Percentiles rank a stretch among this genome's conserved stretches.
These are phyloP conservation scores for Archocentrus centrarchus DNA, from an alignment of 2,113 vertebrate genomes.

Conservation along the genomic window DNA sequence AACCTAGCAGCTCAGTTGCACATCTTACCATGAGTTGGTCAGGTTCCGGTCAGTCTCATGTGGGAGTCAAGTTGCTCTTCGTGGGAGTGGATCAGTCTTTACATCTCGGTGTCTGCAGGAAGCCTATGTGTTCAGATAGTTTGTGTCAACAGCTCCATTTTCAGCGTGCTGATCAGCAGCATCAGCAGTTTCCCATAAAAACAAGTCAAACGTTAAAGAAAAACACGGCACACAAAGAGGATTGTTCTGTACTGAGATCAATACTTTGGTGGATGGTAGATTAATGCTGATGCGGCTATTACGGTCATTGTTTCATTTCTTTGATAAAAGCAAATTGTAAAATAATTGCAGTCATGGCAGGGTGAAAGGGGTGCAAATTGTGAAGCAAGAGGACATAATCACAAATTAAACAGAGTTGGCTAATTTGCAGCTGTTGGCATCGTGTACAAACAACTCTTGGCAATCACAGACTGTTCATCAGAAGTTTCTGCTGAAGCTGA, in stretches of 20 bases:
- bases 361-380: background rate
- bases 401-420: conserved; percentile 9
- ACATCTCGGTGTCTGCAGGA: conserved; percentile 30
- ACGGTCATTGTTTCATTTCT: background rate
- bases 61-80: conserved; percentile 48
- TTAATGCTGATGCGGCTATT: background rate
- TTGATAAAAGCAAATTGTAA: background rate
- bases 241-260: conserved; percentile 1
- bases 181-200: conserved; percentile 69
- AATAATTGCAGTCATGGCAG: background rate
- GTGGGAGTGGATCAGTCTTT: background rate
- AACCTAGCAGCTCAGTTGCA: background rate
- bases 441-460: background rate
- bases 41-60: conserved; percentile 26
- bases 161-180: conserved; percentile 41
- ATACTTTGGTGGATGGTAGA: background rate
- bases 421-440: background rate
- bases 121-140: conserved; percentile 37
- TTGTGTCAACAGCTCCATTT: conserved; percentile 64
- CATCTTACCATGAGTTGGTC: background rate
- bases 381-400: background rate
- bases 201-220: conserved; percentile 53
- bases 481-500: conserved; percentile 9
- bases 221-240: background rate
- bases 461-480: background rate